phyloP scores from a whole-genome alignment of 1,140 invertebrate species.

The Scaptomyza montana region DNA sequence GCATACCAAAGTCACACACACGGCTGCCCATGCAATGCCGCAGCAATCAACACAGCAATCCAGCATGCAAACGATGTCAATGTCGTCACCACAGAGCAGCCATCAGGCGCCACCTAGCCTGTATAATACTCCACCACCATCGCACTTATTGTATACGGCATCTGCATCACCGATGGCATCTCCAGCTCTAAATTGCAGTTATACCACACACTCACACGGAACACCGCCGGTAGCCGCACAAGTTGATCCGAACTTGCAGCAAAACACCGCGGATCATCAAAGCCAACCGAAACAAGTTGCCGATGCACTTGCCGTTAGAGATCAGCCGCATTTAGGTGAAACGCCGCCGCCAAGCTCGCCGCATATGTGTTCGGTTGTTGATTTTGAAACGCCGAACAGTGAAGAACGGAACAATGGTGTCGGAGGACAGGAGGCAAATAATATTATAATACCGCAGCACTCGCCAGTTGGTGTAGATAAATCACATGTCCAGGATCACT shows the following conservation, averaged over 20 bases:
- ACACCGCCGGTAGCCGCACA: conserved; percentile 12
- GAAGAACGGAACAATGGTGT: conserved; percentile 16
- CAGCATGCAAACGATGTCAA: conserved; percentile 41
- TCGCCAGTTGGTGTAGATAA: neutral
- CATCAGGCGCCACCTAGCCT: conserved; percentile 67
- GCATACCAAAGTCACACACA: neutral
- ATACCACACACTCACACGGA: conserved; percentile 47
- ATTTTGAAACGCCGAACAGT: conserved; percentile 60
- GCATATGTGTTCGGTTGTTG: conserved; percentile 64
- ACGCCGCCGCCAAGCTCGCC: conserved; percentile 75
- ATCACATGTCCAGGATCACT: conserved; percentile 50
- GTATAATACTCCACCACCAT: conserved; percentile 67
- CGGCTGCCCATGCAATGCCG: neutral
- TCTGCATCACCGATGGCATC: conserved; percentile 76
- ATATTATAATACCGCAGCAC: conserved; percentile 16
- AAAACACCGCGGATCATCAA: conserved; percentile 24
- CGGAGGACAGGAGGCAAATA: conserved; percentile 13
- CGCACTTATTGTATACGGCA: conserved; percentile 63
- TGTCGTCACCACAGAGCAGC: conserved; percentile 66
- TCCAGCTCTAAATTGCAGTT: conserved; percentile 69
- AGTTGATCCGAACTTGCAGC: conserved; percentile 14
- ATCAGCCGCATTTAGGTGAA: conserved; percentile 64
- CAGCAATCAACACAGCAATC: conserved; percentile 21
- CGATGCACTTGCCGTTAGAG: conserved; percentile 14
- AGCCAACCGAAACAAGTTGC: no score